Conservation (phyloP, 2,113 vertebrate species). For the Coturnix japonica region DNA sequence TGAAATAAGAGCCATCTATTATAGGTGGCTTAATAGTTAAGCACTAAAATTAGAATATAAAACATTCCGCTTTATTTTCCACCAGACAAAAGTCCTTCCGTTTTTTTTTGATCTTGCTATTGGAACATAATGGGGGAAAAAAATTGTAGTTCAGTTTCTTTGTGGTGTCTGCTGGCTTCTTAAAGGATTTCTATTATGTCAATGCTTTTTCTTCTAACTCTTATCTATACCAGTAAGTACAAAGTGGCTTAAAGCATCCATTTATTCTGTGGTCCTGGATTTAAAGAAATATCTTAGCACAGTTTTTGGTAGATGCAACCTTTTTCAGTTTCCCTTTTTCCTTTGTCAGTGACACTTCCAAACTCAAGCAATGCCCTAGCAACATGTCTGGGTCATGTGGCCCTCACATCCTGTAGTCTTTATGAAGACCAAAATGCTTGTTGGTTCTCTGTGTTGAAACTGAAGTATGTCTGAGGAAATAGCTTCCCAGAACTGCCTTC, state of each 20-base stretch:
- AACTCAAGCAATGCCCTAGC: not conserved
- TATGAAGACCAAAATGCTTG: not conserved
- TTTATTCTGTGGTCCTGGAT: not conserved
- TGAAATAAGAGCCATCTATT: not conserved
- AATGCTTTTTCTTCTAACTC: not conserved
- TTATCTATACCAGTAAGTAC: not conserved
- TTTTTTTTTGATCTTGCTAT: not conserved
- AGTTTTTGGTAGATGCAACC: not conserved
- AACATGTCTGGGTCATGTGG: fast-evolving
- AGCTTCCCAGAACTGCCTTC: too few relatives aligned
- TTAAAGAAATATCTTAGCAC: not conserved
- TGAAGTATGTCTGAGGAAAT: not conserved
- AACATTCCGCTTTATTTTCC: not conserved
- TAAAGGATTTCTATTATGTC: not conserved
- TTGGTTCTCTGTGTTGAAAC: not conserved
- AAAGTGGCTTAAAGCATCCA: not conserved
- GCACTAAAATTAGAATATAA: not conserved
- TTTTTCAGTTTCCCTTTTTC: not conserved
- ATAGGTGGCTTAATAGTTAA: not conserved
- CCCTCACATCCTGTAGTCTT: not conserved
- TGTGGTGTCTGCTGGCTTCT: not conserved
- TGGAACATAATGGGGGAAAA: not conserved
- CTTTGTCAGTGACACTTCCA: not conserved
- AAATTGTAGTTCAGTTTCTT: not conserved
- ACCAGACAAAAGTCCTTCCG: not conserved